phyloP scores from a whole-genome alignment of 2,797 vertebrate genomes.

The Cephalopachus bancanus region DNA sequence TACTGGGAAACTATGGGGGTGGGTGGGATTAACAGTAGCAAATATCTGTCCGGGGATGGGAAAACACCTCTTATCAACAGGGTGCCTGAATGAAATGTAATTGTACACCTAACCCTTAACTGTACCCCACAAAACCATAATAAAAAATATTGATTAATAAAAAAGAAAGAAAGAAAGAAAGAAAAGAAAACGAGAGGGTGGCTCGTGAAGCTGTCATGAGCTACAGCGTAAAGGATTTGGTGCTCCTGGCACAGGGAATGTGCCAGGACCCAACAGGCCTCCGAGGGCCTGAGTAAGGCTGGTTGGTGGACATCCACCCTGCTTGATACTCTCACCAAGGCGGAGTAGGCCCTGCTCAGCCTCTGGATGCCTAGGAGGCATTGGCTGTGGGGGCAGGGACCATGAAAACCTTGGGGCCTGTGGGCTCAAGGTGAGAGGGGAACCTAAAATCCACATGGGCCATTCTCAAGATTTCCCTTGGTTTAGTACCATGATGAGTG shows the following conservation, averaged over 20 bases:
- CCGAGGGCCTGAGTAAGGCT: background rate
- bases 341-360: background rate
- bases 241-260: background rate
- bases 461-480: background rate
- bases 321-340: background rate
- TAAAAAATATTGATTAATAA: too few species aligned
- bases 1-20: too few species aligned
- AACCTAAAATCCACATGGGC: background rate
- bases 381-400: background rate
- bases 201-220: background rate
- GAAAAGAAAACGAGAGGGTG: fast-evolving
- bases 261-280: background rate
- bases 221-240: background rate
- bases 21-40: too few species aligned
- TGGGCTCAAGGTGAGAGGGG: background rate
- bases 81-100: too few species aligned
- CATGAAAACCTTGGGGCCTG: background rate
- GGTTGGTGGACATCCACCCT: background rate
- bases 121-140: too few species aligned
- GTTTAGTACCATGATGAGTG: background rate
- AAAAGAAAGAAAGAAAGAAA: too few species aligned
- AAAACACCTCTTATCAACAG: too few species aligned
- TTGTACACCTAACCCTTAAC: too few species aligned
- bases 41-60: too few species aligned
- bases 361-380: background rate